A percentile compares a stretch with the other conserved stretches of the same genome.
Conservation (phyloP, 2,797 vertebrate species). For the Hippocampus kuda region DNA sequence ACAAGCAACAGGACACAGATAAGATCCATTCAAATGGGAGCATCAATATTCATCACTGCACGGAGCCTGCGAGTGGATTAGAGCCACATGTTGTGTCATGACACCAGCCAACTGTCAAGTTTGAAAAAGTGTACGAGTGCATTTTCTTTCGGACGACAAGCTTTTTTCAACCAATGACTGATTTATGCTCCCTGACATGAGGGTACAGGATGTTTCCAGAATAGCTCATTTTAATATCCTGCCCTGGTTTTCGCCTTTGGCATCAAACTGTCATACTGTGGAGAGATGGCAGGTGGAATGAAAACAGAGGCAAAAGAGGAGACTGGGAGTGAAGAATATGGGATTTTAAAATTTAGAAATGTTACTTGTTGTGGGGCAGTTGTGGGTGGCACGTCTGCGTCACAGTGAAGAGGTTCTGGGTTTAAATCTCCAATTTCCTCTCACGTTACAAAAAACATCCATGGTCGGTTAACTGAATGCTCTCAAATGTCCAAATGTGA, state of each 20-base stretch:
- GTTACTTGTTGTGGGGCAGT: background rate
- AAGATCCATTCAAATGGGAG: conserved; percentile 31
- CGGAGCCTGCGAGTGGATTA: conserved; percentile 15
- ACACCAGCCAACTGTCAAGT: conserved; percentile 4
- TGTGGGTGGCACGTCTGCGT: background rate
- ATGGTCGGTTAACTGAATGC: background rate
- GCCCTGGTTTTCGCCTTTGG: conserved; percentile 8
- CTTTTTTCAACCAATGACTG: background rate
- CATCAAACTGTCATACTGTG: conserved; percentile 9
- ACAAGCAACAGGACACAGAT: conserved; percentile 25
- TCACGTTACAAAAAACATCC: background rate
- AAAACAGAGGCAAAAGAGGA: background rate
- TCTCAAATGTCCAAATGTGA: background rate
- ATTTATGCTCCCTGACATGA: background rate
- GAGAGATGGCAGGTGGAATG: background rate
- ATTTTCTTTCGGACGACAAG: background rate
- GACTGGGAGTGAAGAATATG: background rate
- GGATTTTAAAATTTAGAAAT: background rate
- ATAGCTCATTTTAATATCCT: conserved; percentile 10
- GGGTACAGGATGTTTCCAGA: background rate
- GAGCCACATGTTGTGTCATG: conserved; percentile 11
- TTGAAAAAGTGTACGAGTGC: background rate
- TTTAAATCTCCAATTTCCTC: background rate
- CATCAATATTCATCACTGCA: conserved; percentile 40
- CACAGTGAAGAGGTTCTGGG: background rate